Percentiles rank a stretch among this genome's conserved stretches.
These are phyloP conservation scores for Eupristina koningsbergeri DNA, from an alignment of 1,140 invertebrate genomes.

Conservation along the genomic window DNA sequence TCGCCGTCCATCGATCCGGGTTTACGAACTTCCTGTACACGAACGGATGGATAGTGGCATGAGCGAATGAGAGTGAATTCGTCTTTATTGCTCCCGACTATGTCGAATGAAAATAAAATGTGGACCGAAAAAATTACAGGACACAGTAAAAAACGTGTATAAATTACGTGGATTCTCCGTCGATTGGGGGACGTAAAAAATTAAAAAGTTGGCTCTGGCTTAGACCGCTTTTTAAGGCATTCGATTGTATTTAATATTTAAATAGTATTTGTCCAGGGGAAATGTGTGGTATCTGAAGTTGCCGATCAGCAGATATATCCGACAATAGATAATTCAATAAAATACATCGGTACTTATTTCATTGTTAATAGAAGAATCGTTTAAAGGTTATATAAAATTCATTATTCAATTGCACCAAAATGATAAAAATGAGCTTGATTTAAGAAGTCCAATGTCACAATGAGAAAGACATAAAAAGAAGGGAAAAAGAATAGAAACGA, in stretches of 20 bases:
- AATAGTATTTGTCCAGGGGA: neutral
- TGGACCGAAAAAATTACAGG: neutral
- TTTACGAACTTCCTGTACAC: conserved; percentile 28
- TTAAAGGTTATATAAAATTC: neutral
- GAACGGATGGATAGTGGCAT: neutral
- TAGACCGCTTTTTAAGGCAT: neutral
- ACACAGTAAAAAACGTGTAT: neutral
- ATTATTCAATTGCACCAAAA: neutral
- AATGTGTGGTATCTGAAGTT: neutral
- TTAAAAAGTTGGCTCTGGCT: neutral
- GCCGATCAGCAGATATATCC: neutral
- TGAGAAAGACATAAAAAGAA: neutral
- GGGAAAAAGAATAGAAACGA: no score
- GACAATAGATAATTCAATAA: neutral
- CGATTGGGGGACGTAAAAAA: neutral
- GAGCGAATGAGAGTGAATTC: neutral
- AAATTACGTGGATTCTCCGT: neutral
- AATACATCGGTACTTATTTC: neutral
- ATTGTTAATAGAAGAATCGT: neutral
- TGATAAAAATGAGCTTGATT: neutral
- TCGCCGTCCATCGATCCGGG: conserved; percentile 40
- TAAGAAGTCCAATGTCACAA: neutral
- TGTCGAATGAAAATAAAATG: neutral
- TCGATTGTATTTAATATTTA: neutral
- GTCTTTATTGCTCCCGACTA: neutral